Percentiles rank a stretch among this genome's conserved stretches.
Conservation (phyloP, 2,797 vertebrate species). For the Micrastur ruficollis region DNA sequence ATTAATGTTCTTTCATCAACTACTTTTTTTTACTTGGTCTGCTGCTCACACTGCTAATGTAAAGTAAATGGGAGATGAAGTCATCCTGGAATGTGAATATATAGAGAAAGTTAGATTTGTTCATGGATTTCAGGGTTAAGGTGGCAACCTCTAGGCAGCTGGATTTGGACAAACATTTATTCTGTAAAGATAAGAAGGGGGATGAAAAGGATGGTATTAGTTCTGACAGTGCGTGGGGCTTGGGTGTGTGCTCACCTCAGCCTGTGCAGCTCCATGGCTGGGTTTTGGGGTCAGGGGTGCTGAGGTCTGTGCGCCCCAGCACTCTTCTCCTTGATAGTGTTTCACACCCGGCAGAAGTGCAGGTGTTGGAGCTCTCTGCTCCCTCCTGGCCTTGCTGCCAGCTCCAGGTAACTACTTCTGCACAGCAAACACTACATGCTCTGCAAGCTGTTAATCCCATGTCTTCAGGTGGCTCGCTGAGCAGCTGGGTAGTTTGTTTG, state of each 20-base stretch:
- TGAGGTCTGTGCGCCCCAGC: background rate
- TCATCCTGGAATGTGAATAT: background rate
- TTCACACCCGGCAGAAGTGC: background rate
- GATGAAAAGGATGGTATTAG: rapidly evolving
- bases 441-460: background rate
- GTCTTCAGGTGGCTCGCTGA: background rate
- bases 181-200: background rate
- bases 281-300: background rate
- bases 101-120: background rate
- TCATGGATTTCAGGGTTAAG: background rate
- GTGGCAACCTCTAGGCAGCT: background rate
- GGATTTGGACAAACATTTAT: background rate
- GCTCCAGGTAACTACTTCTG: background rate
- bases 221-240: background rate
- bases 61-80: background rate
- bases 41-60: background rate
- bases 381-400: background rate
- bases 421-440: background rate
- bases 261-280: rapidly evolving
- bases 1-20: background rate
- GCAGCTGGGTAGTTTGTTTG: background rate
- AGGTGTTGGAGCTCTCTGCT: background rate
- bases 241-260: rapidly evolving
- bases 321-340: rapidly evolving
- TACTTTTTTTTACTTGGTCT: background rate